These are phyloP conservation scores for Aethina tumida DNA, from an alignment of 1,140 invertebrate genomes.

Conservation along the genomic window DNA sequence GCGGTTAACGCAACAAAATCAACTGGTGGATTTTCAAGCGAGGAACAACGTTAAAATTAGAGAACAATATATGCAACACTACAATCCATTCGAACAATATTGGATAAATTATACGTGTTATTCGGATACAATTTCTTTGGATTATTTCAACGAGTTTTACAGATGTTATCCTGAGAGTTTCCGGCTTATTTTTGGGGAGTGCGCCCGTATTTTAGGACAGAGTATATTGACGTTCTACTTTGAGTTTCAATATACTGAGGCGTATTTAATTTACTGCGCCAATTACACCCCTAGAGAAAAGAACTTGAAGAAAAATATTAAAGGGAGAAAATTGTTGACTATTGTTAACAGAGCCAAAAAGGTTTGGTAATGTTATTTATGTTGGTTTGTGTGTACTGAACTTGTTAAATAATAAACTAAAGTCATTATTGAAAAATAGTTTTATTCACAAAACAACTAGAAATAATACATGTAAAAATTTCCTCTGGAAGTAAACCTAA, in stretches of 20 bases:
- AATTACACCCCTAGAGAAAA: too few relatives aligned
- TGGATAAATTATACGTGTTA: conserved; percentile 20
- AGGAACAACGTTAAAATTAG: neutral
- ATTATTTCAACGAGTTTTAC: conserved; percentile 19
- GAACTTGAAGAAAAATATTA: too few relatives aligned
- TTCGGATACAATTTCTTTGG: conserved; percentile 12
- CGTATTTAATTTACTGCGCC: conserved; percentile 22
- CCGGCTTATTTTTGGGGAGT: conserved; percentile 24
- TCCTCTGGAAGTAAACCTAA: too few relatives aligned
- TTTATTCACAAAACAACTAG: too few relatives aligned
- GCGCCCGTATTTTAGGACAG: conserved; percentile 25
- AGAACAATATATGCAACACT: conserved; percentile 13
- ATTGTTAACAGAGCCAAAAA: too few relatives aligned
- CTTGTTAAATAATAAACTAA: too few relatives aligned
- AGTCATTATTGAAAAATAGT: too few relatives aligned
- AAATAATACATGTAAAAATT: too few relatives aligned
- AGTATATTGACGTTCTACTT: conserved; percentile 17
- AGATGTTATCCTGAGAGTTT: conserved; percentile 20
- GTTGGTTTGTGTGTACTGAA: too few relatives aligned
- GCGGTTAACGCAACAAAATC: neutral
- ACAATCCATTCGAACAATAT: conserved; percentile 21
- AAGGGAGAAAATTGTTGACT: too few relatives aligned
- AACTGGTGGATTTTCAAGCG: neutral
- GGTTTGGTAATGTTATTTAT: too few relatives aligned
- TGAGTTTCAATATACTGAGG: conserved; percentile 23